A percentile compares a stretch with the other conserved stretches of the same genome.
Conservation (phyloP, 2,797 vertebrate species). For the Lithobates sylvaticus region DNA sequence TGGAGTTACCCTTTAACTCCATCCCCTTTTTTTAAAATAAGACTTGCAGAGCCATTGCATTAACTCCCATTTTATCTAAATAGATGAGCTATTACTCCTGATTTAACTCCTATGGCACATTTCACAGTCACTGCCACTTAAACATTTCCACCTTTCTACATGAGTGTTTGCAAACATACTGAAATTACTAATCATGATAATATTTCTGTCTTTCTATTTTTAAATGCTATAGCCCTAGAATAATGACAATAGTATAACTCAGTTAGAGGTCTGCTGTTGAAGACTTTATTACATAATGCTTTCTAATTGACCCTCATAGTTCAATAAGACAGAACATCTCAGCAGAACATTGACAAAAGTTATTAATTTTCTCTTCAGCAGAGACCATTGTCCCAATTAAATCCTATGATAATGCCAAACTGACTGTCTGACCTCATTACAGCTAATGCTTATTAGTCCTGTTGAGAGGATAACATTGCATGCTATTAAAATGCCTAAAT, state of each 20-base stretch:
- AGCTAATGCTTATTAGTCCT: slow-evolving; percentile 95
- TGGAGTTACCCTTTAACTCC: no score
- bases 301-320: slow-evolving; percentile 98
- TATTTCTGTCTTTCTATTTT: slow-evolving; percentile 81
- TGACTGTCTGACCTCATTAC: slow-evolving; percentile 95
- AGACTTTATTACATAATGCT: slow-evolving; percentile 97
- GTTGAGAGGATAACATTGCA: slow-evolving; percentile 83
- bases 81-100: no score
- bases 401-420: slow-evolving; percentile 93
- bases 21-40: no score
- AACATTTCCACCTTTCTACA: slow-evolving; percentile 82
- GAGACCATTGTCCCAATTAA: slow-evolving; percentile 98
- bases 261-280: slow-evolving; percentile 95
- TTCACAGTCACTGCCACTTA: slow-evolving; percentile 62
- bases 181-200: slow-evolving; percentile 78
- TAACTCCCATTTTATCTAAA: no score
- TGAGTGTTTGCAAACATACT: slow-evolving; percentile 81
- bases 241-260: slow-evolving; percentile 90
- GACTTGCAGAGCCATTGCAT: no score
- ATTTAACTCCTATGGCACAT: background rate
- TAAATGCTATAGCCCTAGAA: slow-evolving; percentile 81
- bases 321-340: slow-evolving; percentile 94
- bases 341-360: slow-evolving; percentile 98
- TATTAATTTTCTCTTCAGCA: slow-evolving; percentile 99
- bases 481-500: slow-evolving; percentile 83